phyloP scores from a whole-genome alignment of 1,140 invertebrate genomes.

The Euglossa dilemma region DNA sequence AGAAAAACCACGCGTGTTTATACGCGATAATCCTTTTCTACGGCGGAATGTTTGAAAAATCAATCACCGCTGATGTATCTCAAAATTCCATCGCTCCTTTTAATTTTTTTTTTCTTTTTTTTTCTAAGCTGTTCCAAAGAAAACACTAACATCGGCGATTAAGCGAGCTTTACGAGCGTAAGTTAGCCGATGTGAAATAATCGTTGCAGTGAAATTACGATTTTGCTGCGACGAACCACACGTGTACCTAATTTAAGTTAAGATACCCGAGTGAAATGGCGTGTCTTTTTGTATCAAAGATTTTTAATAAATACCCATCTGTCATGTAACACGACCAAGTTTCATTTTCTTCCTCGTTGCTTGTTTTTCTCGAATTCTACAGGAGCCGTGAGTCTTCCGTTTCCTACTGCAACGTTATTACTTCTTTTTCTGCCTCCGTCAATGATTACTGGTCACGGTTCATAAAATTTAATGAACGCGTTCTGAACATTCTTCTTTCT shows the following conservation, averaged over 20 bases:
- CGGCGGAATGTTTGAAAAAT: neutral
- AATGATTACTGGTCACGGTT: neutral
- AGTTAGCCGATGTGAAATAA: conserved; percentile 19
- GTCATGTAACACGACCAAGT: conserved; percentile 14
- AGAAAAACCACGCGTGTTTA: neutral
- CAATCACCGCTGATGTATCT: no score
- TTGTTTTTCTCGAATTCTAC: no score
- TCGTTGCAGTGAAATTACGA: conserved; percentile 3
- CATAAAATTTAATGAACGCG: neutral
- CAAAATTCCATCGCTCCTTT: neutral
- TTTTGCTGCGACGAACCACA: conserved; percentile 28
- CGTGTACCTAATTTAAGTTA: conserved; percentile 66
- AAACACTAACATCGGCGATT: neutral
- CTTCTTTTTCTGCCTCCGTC: neutral
- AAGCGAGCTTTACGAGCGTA: conserved; percentile 11
- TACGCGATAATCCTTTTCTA: neutral
- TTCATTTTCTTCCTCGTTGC: neutral
- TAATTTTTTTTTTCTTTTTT: neutral
- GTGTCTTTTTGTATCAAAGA: conserved; percentile 65
- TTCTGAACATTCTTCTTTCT: neutral
- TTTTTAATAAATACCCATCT: conserved; percentile 62
- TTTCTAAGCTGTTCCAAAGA: conserved; percentile 49
- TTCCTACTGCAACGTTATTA: neutral
- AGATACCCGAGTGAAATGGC: conserved; percentile 41
- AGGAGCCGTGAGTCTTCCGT: neutral